phyloP scores from a whole-genome alignment of 2,888 invertebrate genomes.

The Caradrina clavipalpis region DNA sequence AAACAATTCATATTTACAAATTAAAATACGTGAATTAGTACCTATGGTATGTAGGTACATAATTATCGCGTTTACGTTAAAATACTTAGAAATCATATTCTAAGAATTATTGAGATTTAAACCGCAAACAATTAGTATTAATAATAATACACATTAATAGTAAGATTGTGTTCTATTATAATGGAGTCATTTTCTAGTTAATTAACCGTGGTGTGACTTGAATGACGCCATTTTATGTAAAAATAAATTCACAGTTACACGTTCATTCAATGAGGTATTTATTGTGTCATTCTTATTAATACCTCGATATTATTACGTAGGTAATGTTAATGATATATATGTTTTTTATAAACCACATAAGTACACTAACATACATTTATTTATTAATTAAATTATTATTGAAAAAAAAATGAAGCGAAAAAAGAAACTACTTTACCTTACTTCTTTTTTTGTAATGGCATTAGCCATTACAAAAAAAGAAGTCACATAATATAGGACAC shows the following conservation, averaged over 20 bases:
- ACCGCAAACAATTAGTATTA: conserved; percentile 30
- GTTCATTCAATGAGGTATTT: conserved; percentile 27
- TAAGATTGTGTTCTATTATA: conserved; percentile 1
- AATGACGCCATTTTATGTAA: conserved; percentile 22
- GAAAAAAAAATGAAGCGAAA: too few relatives aligned
- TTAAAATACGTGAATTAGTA: conserved; percentile 53
- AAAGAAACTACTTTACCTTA: too few relatives aligned
- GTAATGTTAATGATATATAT: too few relatives aligned
- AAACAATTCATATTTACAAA: conserved; percentile 51
- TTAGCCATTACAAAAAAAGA: too few relatives aligned
- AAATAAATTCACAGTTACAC: conserved; percentile 2
- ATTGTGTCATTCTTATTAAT: background rate
- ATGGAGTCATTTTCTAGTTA: conserved; percentile 29
- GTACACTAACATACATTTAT: too few relatives aligned
- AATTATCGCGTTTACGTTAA: conserved; percentile 52
- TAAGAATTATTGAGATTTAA: conserved; percentile 34
- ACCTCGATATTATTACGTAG: background rate
- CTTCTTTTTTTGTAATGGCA: too few relatives aligned
- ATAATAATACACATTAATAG: background rate
- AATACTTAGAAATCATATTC: conserved; percentile 44
- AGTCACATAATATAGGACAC: too few relatives aligned
- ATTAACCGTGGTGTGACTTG: conserved; percentile 12
- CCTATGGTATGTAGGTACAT: background rate
- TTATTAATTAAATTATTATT: too few relatives aligned
- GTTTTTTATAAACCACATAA: background rate